These are phyloP conservation scores for Choreutis nemorana DNA, from an alignment of 2,888 invertebrate species.

Conservation along the genomic window DNA sequence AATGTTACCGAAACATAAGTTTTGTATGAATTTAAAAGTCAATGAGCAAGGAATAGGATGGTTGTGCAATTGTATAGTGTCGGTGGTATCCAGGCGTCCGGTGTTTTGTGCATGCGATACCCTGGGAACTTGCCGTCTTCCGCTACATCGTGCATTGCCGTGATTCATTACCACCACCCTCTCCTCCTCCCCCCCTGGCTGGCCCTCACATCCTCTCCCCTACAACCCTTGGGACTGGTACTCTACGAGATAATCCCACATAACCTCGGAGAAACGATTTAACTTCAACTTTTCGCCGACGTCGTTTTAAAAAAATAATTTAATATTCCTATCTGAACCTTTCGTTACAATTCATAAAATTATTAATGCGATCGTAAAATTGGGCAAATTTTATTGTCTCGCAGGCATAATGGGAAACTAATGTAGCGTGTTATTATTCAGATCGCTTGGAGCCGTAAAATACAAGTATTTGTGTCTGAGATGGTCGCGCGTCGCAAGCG, in stretches of 20 bases:
- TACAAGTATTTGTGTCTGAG: conserved; percentile 49
- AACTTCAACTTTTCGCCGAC: no score
- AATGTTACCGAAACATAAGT: no score
- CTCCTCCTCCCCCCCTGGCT: conserved; percentile 25
- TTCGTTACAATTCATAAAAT: conserved; percentile 67
- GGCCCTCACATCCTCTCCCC: no score
- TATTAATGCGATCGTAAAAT: conserved; percentile 67
- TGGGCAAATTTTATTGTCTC: conserved; percentile 67
- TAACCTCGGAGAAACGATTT: no score
- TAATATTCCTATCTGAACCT: no score
- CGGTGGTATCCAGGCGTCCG: conserved; percentile 43
- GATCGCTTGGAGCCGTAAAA: conserved; percentile 62
- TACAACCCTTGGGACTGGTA: no score
- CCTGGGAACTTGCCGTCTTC: conserved; percentile 56
- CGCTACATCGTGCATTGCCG: no score
- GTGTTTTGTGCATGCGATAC: conserved; percentile 56
- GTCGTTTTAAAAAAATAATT: no score
- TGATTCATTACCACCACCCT: conserved; percentile 21
- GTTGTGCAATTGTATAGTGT: conserved; percentile 10
- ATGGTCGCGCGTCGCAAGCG: conserved; percentile 15
- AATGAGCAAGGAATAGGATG: no score
- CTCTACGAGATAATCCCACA: no score
- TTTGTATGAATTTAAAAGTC: no score
- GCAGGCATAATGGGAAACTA: conserved; percentile 66
- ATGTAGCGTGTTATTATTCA: conserved; percentile 68